These are phyloP conservation scores for Columbina picui DNA, from an alignment of 2,113 vertebrate species.

Conservation along the genomic window DNA sequence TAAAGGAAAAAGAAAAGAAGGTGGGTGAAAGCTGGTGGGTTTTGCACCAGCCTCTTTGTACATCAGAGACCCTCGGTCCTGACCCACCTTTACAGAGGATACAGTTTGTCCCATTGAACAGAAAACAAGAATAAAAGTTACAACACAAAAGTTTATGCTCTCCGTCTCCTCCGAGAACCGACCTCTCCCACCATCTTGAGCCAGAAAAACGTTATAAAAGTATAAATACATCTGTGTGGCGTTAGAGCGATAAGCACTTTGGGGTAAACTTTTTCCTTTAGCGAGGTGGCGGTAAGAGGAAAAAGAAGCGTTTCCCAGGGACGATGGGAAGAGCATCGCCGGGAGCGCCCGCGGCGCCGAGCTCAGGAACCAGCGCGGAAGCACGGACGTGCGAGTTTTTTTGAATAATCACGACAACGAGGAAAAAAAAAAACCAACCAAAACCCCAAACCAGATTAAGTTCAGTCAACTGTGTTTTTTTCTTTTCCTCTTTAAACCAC, in stretches of 20 bases:
- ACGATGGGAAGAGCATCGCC: not conserved
- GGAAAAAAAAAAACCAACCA: not conserved
- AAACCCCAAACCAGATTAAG: not conserved
- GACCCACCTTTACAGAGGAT: constrained; percentile 68
- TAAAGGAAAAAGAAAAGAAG: constrained; percentile 35
- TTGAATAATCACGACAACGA: not conserved
- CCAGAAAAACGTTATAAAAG: constrained; percentile 3
- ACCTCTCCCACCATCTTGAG: not conserved
- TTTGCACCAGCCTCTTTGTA: not conserved
- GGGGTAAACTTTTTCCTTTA: constrained; percentile 39
- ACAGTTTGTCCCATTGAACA: constrained; percentile 70
- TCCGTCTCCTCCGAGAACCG: constrained; percentile 33
- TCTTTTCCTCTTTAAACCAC: constrained; percentile 15
- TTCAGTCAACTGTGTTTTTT: constrained; percentile 36
- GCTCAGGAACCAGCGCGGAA: not conserved
- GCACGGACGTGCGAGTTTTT: not conserved
- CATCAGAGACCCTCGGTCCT: not conserved
- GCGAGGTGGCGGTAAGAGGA: constrained; percentile 41
- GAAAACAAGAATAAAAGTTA: constrained; percentile 50
- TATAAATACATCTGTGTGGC: constrained; percentile 42
- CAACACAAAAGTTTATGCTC: constrained; percentile 37
- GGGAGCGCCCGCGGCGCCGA: not conserved
- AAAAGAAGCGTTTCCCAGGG: constrained; percentile 49
- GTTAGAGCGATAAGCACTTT: constrained; percentile 53
- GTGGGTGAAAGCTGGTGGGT: not conserved